A percentile compares a stretch with the other conserved stretches of the same genome.
phyloP scores from a whole-genome alignment of 35 echinoderm and acorn worm genomes.

The Anneissia japonica region DNA sequence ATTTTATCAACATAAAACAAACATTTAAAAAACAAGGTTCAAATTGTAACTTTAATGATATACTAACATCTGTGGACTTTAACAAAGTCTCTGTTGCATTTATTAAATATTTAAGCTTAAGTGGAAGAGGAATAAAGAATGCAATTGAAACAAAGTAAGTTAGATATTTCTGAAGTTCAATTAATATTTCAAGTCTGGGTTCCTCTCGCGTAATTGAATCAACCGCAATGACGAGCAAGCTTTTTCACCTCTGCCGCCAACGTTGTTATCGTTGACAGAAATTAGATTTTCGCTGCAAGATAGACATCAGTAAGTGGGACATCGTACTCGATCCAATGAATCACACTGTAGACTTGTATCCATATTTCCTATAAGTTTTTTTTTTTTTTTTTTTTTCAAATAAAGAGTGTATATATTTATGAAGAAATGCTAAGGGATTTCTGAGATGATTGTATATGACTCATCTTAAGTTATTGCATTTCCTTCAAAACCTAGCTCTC shows the following conservation, averaged over 20 bases:
- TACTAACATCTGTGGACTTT: no score
- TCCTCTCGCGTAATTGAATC: background rate
- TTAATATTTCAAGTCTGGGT: background rate
- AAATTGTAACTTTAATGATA: no score
- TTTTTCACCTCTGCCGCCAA: background rate
- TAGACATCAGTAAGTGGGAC: background rate
- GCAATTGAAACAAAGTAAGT: no score
- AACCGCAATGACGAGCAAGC: background rate
- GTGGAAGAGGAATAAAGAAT: no score
- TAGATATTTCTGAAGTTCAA: no score
- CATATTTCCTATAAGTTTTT: background rate
- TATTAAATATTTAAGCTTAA: no score
- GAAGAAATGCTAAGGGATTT: background rate
- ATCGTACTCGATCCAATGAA: background rate
- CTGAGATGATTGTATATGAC: background rate
- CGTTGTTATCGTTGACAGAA: background rate
- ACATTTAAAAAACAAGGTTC: no score
- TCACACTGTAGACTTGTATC: background rate
- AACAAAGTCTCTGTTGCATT: no score
- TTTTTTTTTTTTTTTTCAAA: background rate
- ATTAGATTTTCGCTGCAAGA: background rate
- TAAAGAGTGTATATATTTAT: background rate
- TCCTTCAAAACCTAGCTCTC: background rate
- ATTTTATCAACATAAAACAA: no score
- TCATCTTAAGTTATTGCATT: background rate